Base-by-base conservation (phyloP, 2,797 vertebrate species). In the Chloroceryle inda region DNA sequence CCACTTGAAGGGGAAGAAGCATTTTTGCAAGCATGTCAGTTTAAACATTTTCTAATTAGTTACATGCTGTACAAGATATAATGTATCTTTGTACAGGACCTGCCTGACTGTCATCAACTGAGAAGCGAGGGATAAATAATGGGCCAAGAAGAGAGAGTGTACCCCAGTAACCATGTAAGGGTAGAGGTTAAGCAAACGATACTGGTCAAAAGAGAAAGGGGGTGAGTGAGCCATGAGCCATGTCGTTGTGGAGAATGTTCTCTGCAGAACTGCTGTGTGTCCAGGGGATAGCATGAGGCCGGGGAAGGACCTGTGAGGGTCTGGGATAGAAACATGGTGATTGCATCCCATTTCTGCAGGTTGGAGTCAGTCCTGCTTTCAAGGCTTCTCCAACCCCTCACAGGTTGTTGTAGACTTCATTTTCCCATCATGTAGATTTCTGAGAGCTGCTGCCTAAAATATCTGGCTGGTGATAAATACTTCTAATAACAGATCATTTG, bases 1-100 rank as follows among this genome's bases (percentile, higher is more conserved):
- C 17, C 13, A 1, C 13, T 79, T 40, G 23, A 17, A 6, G 10
- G 17, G 2, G 2, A 11, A 19, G 14, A 50, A 38, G 9, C 19
- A 3, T 8, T 2, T 31, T 31, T 71, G 44, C 13, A 35, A 49
- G 37, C 5, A 3, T 0, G 1, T 23, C 45, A 56, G 62, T 47
- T 9, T 40, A 66, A 7, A 7, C 2, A 13, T 14, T 78, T 74
- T 75, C 33, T 66, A 23, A 29, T 45, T 49, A 68, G 22, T n/a
- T 52, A 4, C 1, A 0, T 29, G 4, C 13, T 74, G 7, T 31
- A 2, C 4, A 2, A 42, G 29, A 18, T 37, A 2, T 9, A 42
- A 31, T 22, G 6, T 11, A 3, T 29, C 9, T 47, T 53, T 66
- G 13, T 16, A 3, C 35, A 5, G 10, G 26, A 22, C 12, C n/a